Evolutionary conservation across 2,888 invertebrate species (phyloP).

Genomic region (Zootermopsis nevadensis): DNA sequence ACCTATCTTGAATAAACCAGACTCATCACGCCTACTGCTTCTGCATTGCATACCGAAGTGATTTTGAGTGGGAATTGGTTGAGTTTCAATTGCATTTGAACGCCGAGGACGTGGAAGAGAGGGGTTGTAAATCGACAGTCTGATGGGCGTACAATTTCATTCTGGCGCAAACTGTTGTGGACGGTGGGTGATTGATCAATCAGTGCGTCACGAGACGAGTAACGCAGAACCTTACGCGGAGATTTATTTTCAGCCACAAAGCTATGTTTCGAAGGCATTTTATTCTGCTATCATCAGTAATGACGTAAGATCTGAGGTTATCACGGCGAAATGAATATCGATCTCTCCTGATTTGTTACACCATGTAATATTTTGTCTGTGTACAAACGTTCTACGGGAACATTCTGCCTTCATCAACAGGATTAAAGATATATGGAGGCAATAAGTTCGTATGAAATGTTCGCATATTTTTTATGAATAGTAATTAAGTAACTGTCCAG

Average conservation of each 20-base stretch:
- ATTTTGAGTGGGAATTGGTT: background rate
- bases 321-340: too few relatives aligned
- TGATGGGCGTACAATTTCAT: background rate
- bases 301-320: too few relatives aligned
- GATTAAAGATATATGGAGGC: too few relatives aligned
- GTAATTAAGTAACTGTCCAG: too few relatives aligned
- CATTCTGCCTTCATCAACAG: too few relatives aligned
- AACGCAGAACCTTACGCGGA: background rate
- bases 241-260: background rate
- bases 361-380: too few relatives aligned
- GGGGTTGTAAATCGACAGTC: background rate
- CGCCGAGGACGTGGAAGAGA: background rate
- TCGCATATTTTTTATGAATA: too few relatives aligned
- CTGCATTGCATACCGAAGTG: background rate
- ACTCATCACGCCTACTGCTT: background rate
- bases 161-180: background rate
- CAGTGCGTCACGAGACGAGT: background rate
- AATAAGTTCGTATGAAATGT: too few relatives aligned
- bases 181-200: background rate
- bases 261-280: background rate
- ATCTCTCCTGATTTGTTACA: too few relatives aligned
- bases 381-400: too few relatives aligned
- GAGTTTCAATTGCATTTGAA: background rate
- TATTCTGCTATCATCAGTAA: background rate
- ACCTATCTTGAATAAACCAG: background rate